A percentile compares a stretch with the other conserved stretches of the same genome.
These are phyloP conservation scores for Petrocephalus sullivani DNA, from an alignment of 2,797 vertebrate species.

Conservation along the genomic window DNA sequence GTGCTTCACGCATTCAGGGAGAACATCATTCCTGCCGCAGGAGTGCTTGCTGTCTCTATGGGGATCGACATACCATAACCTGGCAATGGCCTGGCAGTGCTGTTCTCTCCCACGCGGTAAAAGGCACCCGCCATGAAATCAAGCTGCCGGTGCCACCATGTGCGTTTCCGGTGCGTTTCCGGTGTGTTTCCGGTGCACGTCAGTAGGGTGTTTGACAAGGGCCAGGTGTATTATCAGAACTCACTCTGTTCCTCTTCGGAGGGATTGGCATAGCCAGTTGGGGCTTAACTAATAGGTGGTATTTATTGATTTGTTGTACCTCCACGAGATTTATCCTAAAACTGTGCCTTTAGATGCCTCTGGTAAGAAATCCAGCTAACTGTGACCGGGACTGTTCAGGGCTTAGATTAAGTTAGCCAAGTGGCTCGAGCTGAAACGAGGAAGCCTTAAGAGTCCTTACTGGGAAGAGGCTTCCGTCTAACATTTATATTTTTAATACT, in stretches of 20 bases:
- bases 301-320: neutral
- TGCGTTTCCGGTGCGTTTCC: neutral
- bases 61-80: neutral
- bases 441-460: neutral
- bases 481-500: neutral
- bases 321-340: neutral
- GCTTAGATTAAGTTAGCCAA: neutral
- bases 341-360: neutral
- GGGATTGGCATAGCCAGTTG: neutral
- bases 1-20: neutral
- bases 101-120: conserved; percentile 19
- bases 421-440: neutral
- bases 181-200: neutral
- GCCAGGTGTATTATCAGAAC: neutral
- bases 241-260: neutral
- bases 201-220: neutral
- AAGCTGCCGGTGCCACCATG: neutral
- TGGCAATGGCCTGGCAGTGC: conserved; percentile 19
- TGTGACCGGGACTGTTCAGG: neutral
- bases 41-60: neutral
- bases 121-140: conserved; percentile 20
- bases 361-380: neutral
- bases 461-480: neutral
- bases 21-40: neutral
- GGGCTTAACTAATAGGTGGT: neutral